phyloP scores from a whole-genome alignment of 2,797 vertebrate genomes.

The Zenarchopterus dispar region DNA sequence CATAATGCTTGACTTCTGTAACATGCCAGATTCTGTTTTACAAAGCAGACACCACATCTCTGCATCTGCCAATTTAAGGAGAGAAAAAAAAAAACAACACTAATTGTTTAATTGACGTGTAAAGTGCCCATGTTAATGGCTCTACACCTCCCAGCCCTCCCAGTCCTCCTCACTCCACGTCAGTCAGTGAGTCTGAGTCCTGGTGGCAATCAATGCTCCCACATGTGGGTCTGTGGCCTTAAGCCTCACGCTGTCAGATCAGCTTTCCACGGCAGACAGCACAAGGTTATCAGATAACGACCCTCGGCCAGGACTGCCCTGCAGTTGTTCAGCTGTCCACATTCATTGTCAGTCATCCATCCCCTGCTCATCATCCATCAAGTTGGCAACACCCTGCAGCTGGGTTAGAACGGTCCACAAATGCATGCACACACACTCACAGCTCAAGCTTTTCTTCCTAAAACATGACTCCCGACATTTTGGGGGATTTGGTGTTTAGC shows the following conservation, averaged over 20 bases:
- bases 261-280: constrained; percentile 63
- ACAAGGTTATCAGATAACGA: constrained; percentile 70
- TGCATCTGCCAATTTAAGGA: not conserved
- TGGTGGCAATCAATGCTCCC: constrained; percentile 39
- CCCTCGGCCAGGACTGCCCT: constrained; percentile 47
- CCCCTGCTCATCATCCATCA: constrained; percentile 32
- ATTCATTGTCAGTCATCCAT: constrained; percentile 60
- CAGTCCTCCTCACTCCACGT: constrained; percentile 14
- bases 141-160: constrained; percentile 10
- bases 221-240: constrained; percentile 43
- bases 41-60: not conserved
- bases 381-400: constrained; percentile 17
- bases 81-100: not conserved
- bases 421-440: constrained; percentile 9
- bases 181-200: constrained; percentile 34
- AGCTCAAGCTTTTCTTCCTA: constrained; percentile 6
- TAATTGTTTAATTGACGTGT: constrained; percentile 53
- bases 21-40: not conserved
- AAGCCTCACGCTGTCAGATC: constrained; percentile 69
- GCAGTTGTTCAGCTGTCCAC: constrained; percentile 62
- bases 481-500: constrained; percentile 7
- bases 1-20: not conserved
- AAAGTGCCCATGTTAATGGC: constrained; percentile 13
- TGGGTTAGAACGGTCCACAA: not conserved
- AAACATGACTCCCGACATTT: constrained; percentile 15